These are phyloP conservation scores for Myoxocephalus aenaeus DNA, from an alignment of 2,797 vertebrate species.

Conservation along the genomic window DNA sequence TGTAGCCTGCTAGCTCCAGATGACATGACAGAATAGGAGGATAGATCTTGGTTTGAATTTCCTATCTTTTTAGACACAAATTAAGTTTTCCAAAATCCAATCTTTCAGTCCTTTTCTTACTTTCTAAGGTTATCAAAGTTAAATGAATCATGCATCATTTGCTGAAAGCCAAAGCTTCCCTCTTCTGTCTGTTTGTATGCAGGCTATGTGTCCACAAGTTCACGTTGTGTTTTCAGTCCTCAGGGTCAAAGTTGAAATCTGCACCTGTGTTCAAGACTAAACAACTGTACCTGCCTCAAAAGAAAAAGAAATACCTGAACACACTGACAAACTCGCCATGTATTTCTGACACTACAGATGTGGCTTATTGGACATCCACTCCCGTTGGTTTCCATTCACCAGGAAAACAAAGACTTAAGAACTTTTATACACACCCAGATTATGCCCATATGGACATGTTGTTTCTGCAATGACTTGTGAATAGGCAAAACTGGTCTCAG, in stretches of 20 bases:
- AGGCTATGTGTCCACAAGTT: conserved; percentile 22
- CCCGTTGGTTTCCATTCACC: conserved; percentile 7
- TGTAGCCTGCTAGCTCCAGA: neutral
- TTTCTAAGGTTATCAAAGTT: neutral
- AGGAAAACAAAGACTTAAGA: conserved; percentile 13
- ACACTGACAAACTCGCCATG: conserved; percentile 15
- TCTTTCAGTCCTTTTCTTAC: neutral
- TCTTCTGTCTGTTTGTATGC: conserved; percentile 19
- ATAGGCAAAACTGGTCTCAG: neutral
- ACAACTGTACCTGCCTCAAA: conserved; percentile 77
- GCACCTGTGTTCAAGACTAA: conserved; percentile 86
- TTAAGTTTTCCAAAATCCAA: neutral
- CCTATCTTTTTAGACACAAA: neutral
- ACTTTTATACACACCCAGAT: neutral
- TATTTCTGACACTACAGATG: conserved; percentile 19
- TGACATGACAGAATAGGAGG: neutral
- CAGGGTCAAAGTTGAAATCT: conserved; percentile 79
- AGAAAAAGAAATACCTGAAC: conserved; percentile 63
- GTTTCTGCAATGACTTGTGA: neutral
- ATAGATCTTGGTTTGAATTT: neutral
- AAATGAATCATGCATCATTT: conserved; percentile 13
- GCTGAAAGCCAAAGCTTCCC: conserved; percentile 30
- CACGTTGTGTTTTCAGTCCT: conserved; percentile 55
- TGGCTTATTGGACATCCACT: conserved; percentile 1
- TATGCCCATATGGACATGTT: neutral